These are phyloP conservation scores for Nannoperca obscura DNA, from an alignment of 2,797 vertebrate genomes.

Conservation along the genomic window DNA sequence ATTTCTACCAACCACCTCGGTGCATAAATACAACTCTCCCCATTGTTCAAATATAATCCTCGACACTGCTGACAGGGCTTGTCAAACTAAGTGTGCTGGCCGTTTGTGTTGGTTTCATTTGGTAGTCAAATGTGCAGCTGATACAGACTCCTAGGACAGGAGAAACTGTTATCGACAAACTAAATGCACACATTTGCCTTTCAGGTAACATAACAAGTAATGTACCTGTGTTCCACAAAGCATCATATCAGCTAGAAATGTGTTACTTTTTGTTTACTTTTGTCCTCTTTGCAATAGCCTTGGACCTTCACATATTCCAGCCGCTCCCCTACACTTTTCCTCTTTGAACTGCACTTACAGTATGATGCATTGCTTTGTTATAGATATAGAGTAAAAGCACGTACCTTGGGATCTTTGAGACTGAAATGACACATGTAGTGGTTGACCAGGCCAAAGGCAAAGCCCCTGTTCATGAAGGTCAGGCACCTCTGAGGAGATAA, in stretches of 20 bases:
- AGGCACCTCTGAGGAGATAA: conserved; percentile 89
- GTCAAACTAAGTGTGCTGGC: background rate
- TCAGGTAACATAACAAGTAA: background rate
- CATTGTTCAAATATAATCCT: conserved; percentile 6
- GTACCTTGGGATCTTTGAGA: conserved; percentile 96
- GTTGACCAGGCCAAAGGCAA: conserved; percentile 94
- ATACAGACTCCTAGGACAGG: background rate
- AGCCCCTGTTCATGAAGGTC: conserved; percentile 97
- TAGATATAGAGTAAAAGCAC: background rate
- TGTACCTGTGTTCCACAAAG: background rate
- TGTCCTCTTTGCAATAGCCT: background rate
- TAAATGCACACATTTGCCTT: background rate
- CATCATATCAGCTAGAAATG: background rate
- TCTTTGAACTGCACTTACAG: background rate
- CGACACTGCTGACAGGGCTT: too few relatives aligned
- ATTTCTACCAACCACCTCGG: background rate
- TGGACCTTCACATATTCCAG: background rate
- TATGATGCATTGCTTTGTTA: background rate
- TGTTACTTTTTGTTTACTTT: background rate
- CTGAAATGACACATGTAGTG: conserved; percentile 96
- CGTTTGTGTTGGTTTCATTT: conserved; percentile 25
- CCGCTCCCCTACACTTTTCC: background rate
- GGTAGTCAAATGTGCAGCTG: conserved; percentile 57
- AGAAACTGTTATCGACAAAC: background rate
- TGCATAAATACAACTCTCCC: background rate